phyloP scores from a whole-genome alignment of 2,888 invertebrate species.

The Plusia festucae region DNA sequence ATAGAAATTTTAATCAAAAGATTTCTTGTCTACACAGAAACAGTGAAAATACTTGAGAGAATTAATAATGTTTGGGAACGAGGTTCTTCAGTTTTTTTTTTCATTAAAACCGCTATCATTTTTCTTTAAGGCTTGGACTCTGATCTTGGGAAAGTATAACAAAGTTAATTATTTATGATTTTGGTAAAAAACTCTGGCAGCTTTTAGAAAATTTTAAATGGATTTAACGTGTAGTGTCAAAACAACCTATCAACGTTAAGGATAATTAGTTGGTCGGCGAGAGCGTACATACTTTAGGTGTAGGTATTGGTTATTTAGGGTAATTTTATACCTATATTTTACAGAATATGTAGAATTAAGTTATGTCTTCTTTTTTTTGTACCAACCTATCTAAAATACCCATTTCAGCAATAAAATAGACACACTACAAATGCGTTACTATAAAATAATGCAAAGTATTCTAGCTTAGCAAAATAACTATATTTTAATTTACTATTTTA shows the following conservation, averaged over 20 bases:
- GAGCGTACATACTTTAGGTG: background rate
- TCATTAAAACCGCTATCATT: constrained; percentile 39
- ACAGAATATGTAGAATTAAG: too few relatives aligned
- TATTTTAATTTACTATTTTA: too few relatives aligned
- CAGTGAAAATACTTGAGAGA: constrained; percentile 37
- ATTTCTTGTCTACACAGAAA: constrained; percentile 36
- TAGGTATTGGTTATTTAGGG: constrained; percentile 3
- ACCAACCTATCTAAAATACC: too few relatives aligned
- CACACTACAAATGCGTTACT: too few relatives aligned
- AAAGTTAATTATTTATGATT: constrained; percentile 20
- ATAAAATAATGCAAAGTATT: too few relatives aligned
- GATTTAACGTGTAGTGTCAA: constrained; percentile 9
- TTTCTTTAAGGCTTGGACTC: constrained; percentile 28
- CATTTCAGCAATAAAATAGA: too few relatives aligned
- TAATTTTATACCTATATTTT: background rate
- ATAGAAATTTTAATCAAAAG: constrained; percentile 53
- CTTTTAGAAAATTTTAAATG: background rate
- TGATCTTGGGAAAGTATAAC: constrained; percentile 25
- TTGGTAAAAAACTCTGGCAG: constrained; percentile 2
- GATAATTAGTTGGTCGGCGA: constrained; percentile 11
- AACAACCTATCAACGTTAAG: constrained; percentile 8
- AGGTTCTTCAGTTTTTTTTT: constrained; percentile 35
- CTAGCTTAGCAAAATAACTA: too few relatives aligned
- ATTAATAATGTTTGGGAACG: constrained; percentile 46
- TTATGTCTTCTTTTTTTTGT: too few relatives aligned